Percentiles rank a stretch among this genome's conserved stretches.
Conservation (phyloP, 2,113 vertebrate genomes). For the Apistogramma diplotaenia region DNA sequence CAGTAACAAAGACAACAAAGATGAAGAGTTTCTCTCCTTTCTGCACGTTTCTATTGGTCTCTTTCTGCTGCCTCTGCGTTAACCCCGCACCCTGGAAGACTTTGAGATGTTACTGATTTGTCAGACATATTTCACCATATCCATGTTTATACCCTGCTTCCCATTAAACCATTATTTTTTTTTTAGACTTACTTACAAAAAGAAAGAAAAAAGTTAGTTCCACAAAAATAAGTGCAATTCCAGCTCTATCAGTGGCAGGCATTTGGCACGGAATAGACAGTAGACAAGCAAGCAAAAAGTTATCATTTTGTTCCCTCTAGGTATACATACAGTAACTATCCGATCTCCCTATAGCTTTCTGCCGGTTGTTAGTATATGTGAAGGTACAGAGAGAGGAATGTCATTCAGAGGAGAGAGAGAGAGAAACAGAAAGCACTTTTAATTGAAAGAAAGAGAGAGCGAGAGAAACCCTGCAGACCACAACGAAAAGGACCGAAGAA, state of each 20-base stretch:
- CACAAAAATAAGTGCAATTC: constrained; percentile 70
- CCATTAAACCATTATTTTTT: constrained; percentile 27
- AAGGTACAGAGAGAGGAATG: constrained; percentile 63
- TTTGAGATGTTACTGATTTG: constrained; percentile 63
- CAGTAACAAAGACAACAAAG: constrained; percentile 66
- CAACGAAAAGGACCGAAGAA: constrained; percentile 70
- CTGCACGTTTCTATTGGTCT: constrained; percentile 57
- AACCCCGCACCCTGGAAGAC: constrained; percentile 76
- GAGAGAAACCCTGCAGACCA: constrained; percentile 73
- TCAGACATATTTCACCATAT: constrained; percentile 13
- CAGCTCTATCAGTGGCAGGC: constrained; percentile 63
- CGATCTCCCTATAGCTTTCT: constrained; percentile 22
- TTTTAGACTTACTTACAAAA: constrained; percentile 48
- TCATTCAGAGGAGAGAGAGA: constrained; percentile 59
- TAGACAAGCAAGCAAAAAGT: constrained; percentile 62
- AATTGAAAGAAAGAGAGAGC: constrained; percentile 58
- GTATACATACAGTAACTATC: constrained; percentile 24
- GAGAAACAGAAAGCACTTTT: constrained; percentile 61
- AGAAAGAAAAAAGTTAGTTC: constrained; percentile 29
- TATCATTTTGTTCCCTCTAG: constrained; percentile 24
- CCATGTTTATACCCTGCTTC: constrained; percentile 56
- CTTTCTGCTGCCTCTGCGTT: constrained; percentile 50
- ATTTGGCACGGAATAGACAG: constrained; percentile 70
- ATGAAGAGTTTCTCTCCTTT: constrained; percentile 74
- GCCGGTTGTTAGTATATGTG: constrained; percentile 43